Percentiles rank a stretch among this genome's conserved stretches.
Evolutionary conservation across 2,797 vertebrate genomes (phyloP).

Genomic region (Oryzias dopingdopingensis): DNA sequence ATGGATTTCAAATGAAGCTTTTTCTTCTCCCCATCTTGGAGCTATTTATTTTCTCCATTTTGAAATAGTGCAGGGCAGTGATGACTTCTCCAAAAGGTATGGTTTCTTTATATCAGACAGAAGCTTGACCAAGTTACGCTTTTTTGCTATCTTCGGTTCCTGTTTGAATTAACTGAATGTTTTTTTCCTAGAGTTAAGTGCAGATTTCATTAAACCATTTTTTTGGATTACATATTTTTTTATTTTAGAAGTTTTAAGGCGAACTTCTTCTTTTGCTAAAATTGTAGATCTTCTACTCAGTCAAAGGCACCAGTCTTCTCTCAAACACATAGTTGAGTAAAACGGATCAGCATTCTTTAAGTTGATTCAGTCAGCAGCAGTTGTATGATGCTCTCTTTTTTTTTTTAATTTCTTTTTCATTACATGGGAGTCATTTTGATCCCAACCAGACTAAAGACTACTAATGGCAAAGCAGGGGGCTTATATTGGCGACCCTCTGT

Average conservation of each 20-base stretch:
- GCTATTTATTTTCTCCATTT: too few relatives aligned
- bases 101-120: too few relatives aligned
- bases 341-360: not conserved
- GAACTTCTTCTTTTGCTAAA: not conserved
- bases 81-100: too few relatives aligned
- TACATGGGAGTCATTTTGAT: constrained; percentile 10
- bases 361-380: not conserved
- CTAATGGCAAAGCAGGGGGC: constrained; percentile 26
- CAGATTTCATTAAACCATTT: not conserved
- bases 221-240: not conserved
- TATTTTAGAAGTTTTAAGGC: not conserved
- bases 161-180: too few relatives aligned
- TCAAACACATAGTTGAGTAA: not conserved
- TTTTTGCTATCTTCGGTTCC: too few relatives aligned
- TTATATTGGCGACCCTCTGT: constrained; percentile 18
- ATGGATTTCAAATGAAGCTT: too few relatives aligned
- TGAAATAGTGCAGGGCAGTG: too few relatives aligned
- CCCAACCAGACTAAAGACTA: constrained; percentile 26
- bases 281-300: not conserved
- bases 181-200: not conserved
- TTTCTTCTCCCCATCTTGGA: too few relatives aligned
- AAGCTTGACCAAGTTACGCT: too few relatives aligned
- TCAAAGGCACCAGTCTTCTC: not conserved
- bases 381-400: not conserved
- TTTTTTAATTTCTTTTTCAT: constrained; percentile 2